Base-by-base conservation (phyloP, 2,113 vertebrate species). In the Tychaedon coryphoeus region DNA sequence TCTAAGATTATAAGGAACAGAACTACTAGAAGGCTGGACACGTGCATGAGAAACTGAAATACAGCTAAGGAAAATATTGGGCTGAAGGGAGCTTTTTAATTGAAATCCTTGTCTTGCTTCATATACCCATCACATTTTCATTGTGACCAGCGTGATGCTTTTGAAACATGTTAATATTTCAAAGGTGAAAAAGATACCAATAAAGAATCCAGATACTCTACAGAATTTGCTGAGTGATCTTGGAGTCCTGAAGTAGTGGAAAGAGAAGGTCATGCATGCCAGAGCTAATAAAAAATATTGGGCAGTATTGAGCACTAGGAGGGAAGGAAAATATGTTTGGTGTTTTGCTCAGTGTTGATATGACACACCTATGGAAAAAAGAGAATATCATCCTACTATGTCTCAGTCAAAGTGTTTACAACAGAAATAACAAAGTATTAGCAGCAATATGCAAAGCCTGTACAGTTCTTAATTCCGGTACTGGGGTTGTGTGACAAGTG, bases 251-350 rank as follows among this genome's bases (percentile, higher is more conserved):
- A 18, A 77, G 19, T 70, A 89, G 43, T 38, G 42, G 56, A 91
- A 89, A 77, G 24, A 70, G 57, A 89, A 91, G 58, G 28, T 86
- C 26, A 28, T 29, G 20, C 8, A 18, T 38, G 6, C 14, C 53
- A 84, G 38, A 89, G 73, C 20, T 62, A 79, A 70, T 58, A 42
- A 38, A 69, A 64, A 53, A 18, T 8, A 20, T 17, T 62, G 58
- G 43, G 4, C 13, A 36, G 16, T n/a, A n/a, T 74, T 71, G 66
- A 71, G 28, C 31, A 62, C 18, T 47, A 43, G 11, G 17, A 72
- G 6, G 7, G 29, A 83, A 74, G 22, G 28, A 62, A 80, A 86
- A 83, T 19, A 45, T 0, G 0, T 31, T 57, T 4, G 0, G 0
- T 70, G 9, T 54, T 93, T 67, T 73, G 18, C 42, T 73, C 18